Conservation (phyloP, 2,888 invertebrate genomes). For the Pachymerium ferrugineum region DNA sequence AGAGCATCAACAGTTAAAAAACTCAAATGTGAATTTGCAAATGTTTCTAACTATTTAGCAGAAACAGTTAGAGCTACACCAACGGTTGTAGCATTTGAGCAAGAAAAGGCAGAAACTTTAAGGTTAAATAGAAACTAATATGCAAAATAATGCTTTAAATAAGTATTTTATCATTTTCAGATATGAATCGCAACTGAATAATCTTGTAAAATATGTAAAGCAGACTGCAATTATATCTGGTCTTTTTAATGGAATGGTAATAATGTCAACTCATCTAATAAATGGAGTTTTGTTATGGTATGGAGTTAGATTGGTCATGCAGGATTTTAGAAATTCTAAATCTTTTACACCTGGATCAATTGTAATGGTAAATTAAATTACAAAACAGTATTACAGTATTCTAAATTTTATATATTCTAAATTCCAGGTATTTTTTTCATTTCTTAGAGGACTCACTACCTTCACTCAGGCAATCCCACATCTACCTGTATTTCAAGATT, state of each 20-base stretch:
- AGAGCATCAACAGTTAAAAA: neutral
- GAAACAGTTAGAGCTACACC: neutral
- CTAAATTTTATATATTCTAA: neutral
- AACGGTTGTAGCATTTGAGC: neutral
- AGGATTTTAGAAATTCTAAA: neutral
- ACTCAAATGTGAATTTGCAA: neutral
- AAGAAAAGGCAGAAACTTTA: neutral
- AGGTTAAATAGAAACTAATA: neutral
- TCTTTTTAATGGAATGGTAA: neutral
- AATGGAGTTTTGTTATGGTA: slow-evolving; percentile 21
- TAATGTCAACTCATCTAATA: neutral
- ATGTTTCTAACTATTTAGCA: no score
- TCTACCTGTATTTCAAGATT: neutral
- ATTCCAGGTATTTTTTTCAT: neutral
- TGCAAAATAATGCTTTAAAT: neutral
- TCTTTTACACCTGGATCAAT: neutral
- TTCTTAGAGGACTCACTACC: neutral
- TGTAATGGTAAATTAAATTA: neutral
- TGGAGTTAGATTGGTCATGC: slow-evolving; percentile 1
- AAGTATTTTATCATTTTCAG: neutral
- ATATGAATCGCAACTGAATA: neutral
- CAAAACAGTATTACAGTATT: neutral
- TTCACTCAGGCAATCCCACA: neutral
- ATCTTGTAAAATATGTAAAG: neutral
- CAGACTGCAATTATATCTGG: neutral